Evolutionary conservation across 23 tunicate genomes (phyloP), one percentile per base, ranked within the genome.

Genomic region (Trididemnum clinides): DNA sequence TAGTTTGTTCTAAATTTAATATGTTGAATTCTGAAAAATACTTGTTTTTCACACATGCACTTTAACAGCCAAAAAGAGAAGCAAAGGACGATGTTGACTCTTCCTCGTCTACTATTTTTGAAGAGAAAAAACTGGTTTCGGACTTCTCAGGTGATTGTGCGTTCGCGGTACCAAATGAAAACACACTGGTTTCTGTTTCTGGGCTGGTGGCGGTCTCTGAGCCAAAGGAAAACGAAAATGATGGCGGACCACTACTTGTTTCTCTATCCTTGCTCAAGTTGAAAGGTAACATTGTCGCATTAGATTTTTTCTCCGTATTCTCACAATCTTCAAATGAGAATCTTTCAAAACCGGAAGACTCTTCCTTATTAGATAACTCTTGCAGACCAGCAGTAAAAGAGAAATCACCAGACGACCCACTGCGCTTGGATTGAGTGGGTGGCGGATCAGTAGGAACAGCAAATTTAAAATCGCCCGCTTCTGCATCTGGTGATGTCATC

Each of bases 381-480:
- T 62, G 18, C n/a, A 29, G 7, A 10, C 37, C 31, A 3, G 6
- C 37, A 32, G 37, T 37, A n/a, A 73, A 73, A 20, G 70, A 62
- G 28, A 12, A 1, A 5, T 12, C 27, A 10, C 31, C 29, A 36
- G 54, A 15, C 2, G 26, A 3, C 54, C 54, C 37, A 5, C 4
- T 37, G 1, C 29, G 80, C 25, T 73, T 73, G 28, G 3, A 19
- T 36, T 39, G 80, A 36, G 57, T 30, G n/a, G 80, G 80, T 1
- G 80, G 57, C 1, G 57, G 80, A 2, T 73, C 57, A 28, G 57
- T 73, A 6, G 80, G 80, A 19, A 73, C 57, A 36, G 80, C 80
- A 39, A 73, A 73, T 37, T 73, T 54, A 37, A 73, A 73, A 69
- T 69, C 76, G 37, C 21, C 21, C 76, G 69, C 6, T 21, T n/a